These are phyloP conservation scores for Pyrrhosoma nymphula DNA, from an alignment of 2,888 invertebrate genomes.

Conservation along the genomic window DNA sequence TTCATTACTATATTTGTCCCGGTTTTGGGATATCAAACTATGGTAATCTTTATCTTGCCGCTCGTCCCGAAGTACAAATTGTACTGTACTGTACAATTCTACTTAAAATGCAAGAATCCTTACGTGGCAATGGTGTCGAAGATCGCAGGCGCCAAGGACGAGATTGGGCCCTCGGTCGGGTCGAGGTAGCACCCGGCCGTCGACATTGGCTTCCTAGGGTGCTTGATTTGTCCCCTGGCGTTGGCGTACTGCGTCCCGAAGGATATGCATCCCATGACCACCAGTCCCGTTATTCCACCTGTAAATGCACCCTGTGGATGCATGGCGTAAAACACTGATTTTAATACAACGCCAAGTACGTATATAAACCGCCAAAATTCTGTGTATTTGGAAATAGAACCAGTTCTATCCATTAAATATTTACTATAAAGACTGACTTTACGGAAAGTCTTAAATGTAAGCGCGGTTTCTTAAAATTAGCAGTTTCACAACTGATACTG, in stretches of 20 bases:
- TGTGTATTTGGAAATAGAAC: background rate
- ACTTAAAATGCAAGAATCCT: background rate
- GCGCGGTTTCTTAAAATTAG: no score
- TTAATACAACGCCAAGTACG: background rate
- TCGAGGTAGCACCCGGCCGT: constrained; percentile 46
- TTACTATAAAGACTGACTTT: no score
- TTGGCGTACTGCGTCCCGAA: constrained; percentile 85
- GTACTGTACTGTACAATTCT: no score
- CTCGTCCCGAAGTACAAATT: no score
- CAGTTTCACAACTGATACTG: no score
- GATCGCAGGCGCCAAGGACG: background rate
- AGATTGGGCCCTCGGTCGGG: background rate
- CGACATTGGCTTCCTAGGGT: constrained; percentile 60
- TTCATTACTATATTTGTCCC: no score
- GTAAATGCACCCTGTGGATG: constrained; percentile 80
- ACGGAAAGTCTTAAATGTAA: no score
- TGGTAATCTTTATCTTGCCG: no score
- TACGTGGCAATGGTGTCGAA: background rate
- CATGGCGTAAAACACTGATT: constrained; percentile 61
- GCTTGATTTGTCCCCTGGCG: constrained; percentile 78
- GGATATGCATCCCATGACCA: constrained; percentile 83
- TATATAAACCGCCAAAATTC: background rate
- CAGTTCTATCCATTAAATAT: no score
- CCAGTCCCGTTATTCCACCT: constrained; percentile 83
- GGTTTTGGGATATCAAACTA: no score